Evolutionary conservation across 2,888 invertebrate genomes (phyloP).

Genomic region (Bimastos eiseni): DNA sequence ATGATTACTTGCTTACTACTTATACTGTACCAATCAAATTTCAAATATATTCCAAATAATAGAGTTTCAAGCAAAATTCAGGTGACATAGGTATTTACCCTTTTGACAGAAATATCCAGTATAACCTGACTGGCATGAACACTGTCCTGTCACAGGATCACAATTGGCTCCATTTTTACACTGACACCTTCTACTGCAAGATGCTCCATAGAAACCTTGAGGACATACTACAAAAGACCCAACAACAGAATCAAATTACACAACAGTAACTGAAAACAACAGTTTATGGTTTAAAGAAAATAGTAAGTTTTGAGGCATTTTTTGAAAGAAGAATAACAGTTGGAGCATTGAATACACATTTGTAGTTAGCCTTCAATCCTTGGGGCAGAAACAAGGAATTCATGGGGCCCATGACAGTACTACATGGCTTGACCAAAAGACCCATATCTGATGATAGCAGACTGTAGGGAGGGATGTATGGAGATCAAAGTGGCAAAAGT

Average conservation of each 20-base stretch:
- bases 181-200: not conserved
- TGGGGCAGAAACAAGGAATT: too few relatives aligned
- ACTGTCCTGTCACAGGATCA: conserved; percentile 53
- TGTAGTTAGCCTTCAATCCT: too few relatives aligned
- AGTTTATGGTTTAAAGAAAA: not conserved
- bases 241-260: not conserved
- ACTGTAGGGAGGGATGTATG: too few relatives aligned
- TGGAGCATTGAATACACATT: too few relatives aligned
- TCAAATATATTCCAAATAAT: not conserved
- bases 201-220: not conserved
- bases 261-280: not conserved
- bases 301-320: too few relatives aligned
- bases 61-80: not conserved
- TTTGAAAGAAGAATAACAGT: too few relatives aligned
- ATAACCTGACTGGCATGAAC: conserved; percentile 60
- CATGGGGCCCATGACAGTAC: too few relatives aligned
- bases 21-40: not conserved
- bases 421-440: too few relatives aligned
- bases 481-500: too few relatives aligned
- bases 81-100: not conserved
- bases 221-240: not conserved
- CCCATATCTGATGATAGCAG: too few relatives aligned
- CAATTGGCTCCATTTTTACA: not conserved
- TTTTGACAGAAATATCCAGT: conserved; percentile 57
- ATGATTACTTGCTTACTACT: not conserved